Conservation (phyloP, 2,888 invertebrate genomes). For the Steinernema carpocapsae region DNA sequence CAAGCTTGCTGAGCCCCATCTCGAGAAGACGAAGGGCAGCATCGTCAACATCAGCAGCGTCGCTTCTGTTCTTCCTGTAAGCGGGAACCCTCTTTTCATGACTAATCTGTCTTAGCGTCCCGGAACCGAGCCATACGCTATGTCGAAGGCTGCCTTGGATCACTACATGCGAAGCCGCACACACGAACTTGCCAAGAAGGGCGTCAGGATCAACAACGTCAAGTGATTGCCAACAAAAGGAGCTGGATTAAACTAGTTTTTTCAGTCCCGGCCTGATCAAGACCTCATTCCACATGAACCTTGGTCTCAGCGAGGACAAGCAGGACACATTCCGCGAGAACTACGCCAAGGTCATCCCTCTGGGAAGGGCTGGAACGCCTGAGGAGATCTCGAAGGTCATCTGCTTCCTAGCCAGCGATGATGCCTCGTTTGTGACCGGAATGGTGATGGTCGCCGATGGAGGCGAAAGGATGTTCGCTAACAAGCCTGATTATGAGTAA, state of each 20-base stretch:
- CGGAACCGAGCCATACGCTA: neutral
- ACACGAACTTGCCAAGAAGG: neutral
- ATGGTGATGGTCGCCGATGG: neutral
- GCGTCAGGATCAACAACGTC: conserved; percentile 5
- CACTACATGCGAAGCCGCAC: neutral
- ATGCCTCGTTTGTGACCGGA: conserved; percentile 36
- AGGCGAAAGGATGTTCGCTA: no score
- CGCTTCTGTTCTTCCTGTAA: neutral
- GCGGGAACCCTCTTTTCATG: neutral
- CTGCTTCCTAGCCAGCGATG: neutral
- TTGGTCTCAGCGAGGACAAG: neutral
- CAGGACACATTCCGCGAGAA: neutral
- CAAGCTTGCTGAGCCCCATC: neutral
- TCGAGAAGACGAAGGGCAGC: conserved; percentile 6
- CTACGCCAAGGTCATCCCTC: neutral
- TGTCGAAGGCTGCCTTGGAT: neutral
- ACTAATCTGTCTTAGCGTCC: neutral
- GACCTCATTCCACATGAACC: neutral
- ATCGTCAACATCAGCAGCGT: neutral
- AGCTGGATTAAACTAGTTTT: neutral
- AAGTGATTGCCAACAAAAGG: neutral
- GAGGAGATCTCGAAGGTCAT: neutral
- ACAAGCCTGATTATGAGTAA: no score
- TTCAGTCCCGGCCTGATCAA: conserved; percentile 7
- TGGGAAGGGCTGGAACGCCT: neutral